These are phyloP conservation scores for Cryptotis parvus DNA, from an alignment of 2,113 vertebrate genomes.

Conservation along the genomic window DNA sequence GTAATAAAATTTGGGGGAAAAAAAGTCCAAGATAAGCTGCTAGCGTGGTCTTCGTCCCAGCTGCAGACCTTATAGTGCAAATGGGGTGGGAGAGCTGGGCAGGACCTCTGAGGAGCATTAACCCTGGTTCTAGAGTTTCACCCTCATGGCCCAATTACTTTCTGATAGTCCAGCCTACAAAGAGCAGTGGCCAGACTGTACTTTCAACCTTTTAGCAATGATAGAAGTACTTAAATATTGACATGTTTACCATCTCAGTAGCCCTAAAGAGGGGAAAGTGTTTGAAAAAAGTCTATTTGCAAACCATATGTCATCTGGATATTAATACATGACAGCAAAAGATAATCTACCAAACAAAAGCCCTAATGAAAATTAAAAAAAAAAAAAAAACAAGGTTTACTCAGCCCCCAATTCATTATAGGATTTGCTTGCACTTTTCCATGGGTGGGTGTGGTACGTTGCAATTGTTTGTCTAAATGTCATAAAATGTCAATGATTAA, in stretches of 20 bases:
- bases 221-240: neutral
- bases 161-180: neutral
- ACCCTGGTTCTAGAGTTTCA: neutral
- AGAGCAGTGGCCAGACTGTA: neutral
- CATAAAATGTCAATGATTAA: conserved; percentile 18
- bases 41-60: neutral
- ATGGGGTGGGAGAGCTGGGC: neutral
- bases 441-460: neutral
- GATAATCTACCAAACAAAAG: neutral
- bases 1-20: too few relatives aligned
- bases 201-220: neutral
- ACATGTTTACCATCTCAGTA: neutral
- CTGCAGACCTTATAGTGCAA: neutral
- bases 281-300: neutral
- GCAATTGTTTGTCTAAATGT: conserved; percentile 23
- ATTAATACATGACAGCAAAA: neutral
- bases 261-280: neutral
- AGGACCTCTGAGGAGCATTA: neutral
- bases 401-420: neutral
- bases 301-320: neutral
- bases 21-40: neutral
- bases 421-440: conserved; percentile 5
- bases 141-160: neutral
- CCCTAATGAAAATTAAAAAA: neutral
- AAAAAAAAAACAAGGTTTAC: neutral